phyloP scores from a whole-genome alignment of 2,113 vertebrate species.

The Sturnus vulgaris region DNA sequence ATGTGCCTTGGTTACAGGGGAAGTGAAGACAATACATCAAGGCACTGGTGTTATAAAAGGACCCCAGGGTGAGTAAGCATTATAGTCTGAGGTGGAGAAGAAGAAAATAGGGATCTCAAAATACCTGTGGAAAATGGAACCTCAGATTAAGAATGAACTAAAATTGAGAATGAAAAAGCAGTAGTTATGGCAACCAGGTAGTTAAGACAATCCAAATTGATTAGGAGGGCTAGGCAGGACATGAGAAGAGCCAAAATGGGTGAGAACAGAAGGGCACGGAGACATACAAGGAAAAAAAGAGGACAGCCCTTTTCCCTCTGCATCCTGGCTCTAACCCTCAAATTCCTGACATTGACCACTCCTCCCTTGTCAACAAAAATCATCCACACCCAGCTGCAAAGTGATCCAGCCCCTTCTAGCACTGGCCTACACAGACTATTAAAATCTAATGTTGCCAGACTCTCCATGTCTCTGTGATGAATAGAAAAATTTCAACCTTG shows the following conservation, averaged over 20 bases:
- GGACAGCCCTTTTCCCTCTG: neutral
- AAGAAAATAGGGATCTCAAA: neutral
- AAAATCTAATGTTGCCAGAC: conserved; percentile 17
- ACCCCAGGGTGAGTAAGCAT: neutral
- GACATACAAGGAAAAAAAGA: neutral
- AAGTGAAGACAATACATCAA: neutral
- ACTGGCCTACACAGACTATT: neutral
- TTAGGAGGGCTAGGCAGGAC: neutral
- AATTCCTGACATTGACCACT: neutral
- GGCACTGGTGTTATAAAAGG: neutral
- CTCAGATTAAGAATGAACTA: neutral
- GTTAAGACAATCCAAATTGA: neutral
- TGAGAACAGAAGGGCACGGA: neutral
- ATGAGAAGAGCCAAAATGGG: neutral
- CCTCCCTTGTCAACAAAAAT: neutral
- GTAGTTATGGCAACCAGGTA: neutral
- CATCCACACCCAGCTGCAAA: neutral
- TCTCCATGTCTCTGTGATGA: conserved; percentile 1
- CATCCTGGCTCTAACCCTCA: neutral
- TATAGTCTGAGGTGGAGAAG: neutral
- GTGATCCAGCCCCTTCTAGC: neutral
- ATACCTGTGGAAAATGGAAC: neutral
- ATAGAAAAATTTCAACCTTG: conserved; percentile 30
- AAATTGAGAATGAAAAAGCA: neutral
- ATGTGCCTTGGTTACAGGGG: neutral